phyloP scores from a whole-genome alignment of 2,888 invertebrate genomes.

The Lapara coniferarum region DNA sequence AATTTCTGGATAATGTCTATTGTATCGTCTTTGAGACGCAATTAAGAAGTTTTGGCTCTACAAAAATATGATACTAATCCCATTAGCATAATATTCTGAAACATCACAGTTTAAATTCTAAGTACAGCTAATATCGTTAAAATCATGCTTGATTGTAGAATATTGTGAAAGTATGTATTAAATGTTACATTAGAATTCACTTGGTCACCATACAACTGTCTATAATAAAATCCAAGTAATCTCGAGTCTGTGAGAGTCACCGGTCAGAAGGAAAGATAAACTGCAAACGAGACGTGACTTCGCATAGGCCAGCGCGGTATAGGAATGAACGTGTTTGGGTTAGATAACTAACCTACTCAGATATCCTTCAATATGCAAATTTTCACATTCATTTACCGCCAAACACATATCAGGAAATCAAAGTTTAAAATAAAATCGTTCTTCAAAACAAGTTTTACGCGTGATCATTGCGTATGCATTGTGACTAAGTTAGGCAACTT shows the following conservation, averaged over 20 bases:
- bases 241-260: conserved; percentile 30
- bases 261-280: conserved; percentile 42
- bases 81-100: not conserved
- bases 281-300: conserved; percentile 40
- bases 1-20: conserved; percentile 25
- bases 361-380: conserved; percentile 33
- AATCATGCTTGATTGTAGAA: no score
- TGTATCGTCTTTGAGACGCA: no score
- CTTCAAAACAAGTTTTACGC: conserved; percentile 20
- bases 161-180: conserved; percentile 35
- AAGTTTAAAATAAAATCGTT: conserved; percentile 9
- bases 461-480: conserved; percentile 32
- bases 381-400: conserved; percentile 31
- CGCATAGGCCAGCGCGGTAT: conserved; percentile 34
- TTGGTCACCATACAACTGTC: conserved; percentile 29
- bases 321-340: conserved; percentile 43
- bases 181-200: conserved; percentile 45
- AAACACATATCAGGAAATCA: conserved; percentile 11
- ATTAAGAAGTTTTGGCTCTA: not conserved
- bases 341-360: conserved; percentile 36
- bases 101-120: no score
- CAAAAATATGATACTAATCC: not conserved
- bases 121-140: no score
- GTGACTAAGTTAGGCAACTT: conserved; percentile 40
- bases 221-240: conserved; percentile 33